These are phyloP conservation scores for Subanguina moxae DNA, from an alignment of 1,140 invertebrate species.

Conservation along the genomic window DNA sequence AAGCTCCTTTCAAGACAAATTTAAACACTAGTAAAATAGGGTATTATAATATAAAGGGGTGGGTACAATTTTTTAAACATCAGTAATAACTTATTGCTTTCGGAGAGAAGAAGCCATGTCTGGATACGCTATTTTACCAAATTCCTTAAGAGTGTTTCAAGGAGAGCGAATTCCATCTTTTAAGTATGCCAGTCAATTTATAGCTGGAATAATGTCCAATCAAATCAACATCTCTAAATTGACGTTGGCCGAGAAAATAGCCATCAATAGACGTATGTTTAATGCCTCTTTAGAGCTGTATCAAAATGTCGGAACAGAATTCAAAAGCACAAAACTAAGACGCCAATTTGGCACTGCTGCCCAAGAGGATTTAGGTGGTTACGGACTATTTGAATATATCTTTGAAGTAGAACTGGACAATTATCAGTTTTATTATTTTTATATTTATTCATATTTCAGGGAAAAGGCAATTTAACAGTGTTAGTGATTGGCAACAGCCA, in stretches of 20 bases:
- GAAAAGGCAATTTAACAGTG: not conserved
- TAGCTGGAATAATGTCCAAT: not conserved
- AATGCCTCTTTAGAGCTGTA: not conserved
- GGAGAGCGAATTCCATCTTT: not conserved
- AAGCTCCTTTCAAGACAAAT: too few relatives aligned
- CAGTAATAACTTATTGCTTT: not conserved
- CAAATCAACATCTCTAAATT: not conserved
- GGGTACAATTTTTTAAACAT: too few relatives aligned
- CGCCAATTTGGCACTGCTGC: not conserved
- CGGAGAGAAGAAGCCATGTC: not conserved
- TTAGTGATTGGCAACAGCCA: not conserved
- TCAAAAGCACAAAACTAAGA: not conserved
- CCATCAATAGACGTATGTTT: constrained; percentile 3
- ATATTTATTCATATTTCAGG: too few relatives aligned
- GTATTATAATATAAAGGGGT: too few relatives aligned
- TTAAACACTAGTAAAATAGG: too few relatives aligned
- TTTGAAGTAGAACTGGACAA: not conserved
- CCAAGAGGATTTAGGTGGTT: not conserved
- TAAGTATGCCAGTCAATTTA: not conserved
- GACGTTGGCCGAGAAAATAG: not conserved
- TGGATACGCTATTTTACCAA: not conserved
- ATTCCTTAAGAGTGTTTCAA: not conserved
- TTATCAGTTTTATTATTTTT: too few relatives aligned
- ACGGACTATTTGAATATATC: not conserved
- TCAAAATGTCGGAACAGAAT: not conserved